Evolutionary conservation across 2,888 invertebrate genomes (phyloP).

Genomic region (Nomada lathburiana): DNA sequence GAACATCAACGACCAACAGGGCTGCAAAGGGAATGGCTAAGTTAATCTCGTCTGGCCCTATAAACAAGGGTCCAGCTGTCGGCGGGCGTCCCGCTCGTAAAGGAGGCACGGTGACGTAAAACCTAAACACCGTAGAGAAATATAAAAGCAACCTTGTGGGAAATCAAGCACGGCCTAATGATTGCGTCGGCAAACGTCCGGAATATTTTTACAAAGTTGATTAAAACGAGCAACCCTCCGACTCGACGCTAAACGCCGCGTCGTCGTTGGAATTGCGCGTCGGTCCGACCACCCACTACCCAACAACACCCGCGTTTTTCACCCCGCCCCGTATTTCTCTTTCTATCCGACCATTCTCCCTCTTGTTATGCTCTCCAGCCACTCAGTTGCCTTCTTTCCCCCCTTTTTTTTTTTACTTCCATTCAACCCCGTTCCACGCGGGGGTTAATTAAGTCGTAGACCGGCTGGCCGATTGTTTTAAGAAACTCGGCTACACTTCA

Average conservation of each 20-base stretch:
- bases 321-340: not conserved
- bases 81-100: conserved; percentile 6
- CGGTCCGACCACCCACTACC: conserved; percentile 22
- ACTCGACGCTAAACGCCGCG: conserved; percentile 42
- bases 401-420: not conserved
- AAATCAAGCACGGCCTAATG: conserved; percentile 69
- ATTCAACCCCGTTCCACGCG: conserved; percentile 1
- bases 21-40: conserved; percentile 13
- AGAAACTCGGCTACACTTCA: conserved; percentile 10
- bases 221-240: conserved; percentile 68
- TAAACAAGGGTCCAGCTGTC: conserved; percentile 26
- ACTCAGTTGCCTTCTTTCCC: conserved; percentile 32
- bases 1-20: no score
- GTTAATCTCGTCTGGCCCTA: not conserved
- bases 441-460: conserved; percentile 45
- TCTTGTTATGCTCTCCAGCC: conserved; percentile 25
- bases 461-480: conserved; percentile 29
- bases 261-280: conserved; percentile 46
- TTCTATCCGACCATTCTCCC: not conserved
- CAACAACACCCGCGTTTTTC: conserved; percentile 4
- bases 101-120: conserved; percentile 29
- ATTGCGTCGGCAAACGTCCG: conserved; percentile 30
- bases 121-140: conserved; percentile 50
- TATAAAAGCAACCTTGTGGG: conserved; percentile 66
- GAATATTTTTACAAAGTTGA: conserved; percentile 73